Base-by-base conservation (phyloP, 2,113 vertebrate genomes). In the Orientallactaga bullata region DNA sequence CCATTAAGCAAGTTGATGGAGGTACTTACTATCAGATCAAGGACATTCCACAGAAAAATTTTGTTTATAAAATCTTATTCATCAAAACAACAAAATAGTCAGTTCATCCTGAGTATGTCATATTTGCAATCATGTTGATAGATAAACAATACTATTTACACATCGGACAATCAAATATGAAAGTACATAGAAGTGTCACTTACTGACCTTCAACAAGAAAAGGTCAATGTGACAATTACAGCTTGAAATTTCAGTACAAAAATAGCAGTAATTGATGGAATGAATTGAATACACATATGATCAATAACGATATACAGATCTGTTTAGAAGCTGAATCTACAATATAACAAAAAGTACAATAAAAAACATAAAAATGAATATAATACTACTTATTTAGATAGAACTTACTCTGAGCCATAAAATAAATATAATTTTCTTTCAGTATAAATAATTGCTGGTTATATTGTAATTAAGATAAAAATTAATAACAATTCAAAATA, bases 1-100 rank as follows among this genome's bases (percentile, higher is more conserved):
- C 8, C 42, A 47, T 5, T 47, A 8, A 47, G 8, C 42, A 47
- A 47, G 8, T 35, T 60, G n/a, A 24, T 35, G 20, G 1, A 26
- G 7, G 7, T 23, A 60, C 35, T 4, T 1, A 37, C 11, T 61
- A 37, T 37, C 24, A 80, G n/a, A 35, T 15, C 5, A 79, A 35
- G 18, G 15, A 60, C 6, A 61, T 61, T 80, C 24, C 12, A 80
- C 12, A 26, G n/a, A 21, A 80, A 80, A 60, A 80, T 1, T n/a
- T n/a, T n/a, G 8, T 47, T 5, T 47, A 47, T n/a, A 11, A 35
- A 3, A 1, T 2, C n/a, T 37, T 0, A 60, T 18, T 60, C n/a
- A 3, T 80, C 58, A 60, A 24, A 37, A 37, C 26, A 15, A 61
- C 17, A 7, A 80, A 37, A 80, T 80, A 23, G 1, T 60, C 6